Conservation (phyloP, 2,113 vertebrate species). For the Sander lucioperca region DNA sequence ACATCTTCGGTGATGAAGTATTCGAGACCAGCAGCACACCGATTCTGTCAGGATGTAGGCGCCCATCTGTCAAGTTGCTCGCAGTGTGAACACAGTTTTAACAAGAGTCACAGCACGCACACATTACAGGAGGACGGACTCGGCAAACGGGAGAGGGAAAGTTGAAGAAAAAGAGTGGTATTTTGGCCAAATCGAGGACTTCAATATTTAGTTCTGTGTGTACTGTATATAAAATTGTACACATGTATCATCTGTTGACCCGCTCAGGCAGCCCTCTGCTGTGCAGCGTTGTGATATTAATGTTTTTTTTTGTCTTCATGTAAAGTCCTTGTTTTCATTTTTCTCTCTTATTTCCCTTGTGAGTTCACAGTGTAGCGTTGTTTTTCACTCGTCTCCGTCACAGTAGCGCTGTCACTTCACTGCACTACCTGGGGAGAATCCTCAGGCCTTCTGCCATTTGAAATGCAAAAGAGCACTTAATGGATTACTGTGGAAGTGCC, state of each 20-base stretch:
- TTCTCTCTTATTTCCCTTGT: conserved; percentile 41
- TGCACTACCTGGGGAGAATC: not conserved
- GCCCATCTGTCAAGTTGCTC: conserved; percentile 17
- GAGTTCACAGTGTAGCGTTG: not conserved
- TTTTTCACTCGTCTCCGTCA: not conserved
- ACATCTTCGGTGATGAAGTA: not conserved
- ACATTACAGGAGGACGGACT: not conserved
- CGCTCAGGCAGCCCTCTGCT: not conserved
- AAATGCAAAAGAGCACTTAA: conserved; percentile 19
- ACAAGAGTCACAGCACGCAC: not conserved
- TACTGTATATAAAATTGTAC: not conserved
- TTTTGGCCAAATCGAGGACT: not conserved
- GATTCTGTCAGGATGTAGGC: not conserved
- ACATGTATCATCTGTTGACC: not conserved
- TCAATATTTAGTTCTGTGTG: not conserved
- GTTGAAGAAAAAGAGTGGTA: not conserved
- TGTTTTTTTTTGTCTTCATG: not conserved
- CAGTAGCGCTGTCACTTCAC: not conserved
- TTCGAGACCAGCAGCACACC: not conserved
- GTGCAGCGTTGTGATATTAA: not conserved
- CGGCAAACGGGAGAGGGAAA: not conserved
- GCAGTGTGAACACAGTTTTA: conserved; percentile 23
- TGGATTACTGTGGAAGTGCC: conserved; percentile 4
- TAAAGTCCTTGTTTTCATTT: not conserved
- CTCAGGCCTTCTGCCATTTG: not conserved